Conservation (phyloP, 2,888 invertebrate species). For the Anodontia alba region DNA sequence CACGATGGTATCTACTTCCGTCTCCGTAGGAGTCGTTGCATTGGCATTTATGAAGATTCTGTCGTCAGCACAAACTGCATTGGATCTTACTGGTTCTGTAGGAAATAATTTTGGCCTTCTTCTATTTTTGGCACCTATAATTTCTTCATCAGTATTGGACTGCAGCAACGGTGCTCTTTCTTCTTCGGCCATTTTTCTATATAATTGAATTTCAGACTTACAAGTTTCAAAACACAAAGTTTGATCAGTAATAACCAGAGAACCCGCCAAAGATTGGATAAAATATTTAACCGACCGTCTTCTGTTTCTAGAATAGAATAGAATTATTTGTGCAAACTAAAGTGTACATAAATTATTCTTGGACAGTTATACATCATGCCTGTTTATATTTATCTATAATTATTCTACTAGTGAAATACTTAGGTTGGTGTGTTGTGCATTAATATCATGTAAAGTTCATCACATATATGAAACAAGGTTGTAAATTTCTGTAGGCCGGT, state of each 20-base stretch:
- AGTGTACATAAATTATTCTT: too few relatives aligned
- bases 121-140: conserved; percentile 60
- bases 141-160: conserved; percentile 61
- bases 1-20: conserved; percentile 79
- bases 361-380: too few relatives aligned
- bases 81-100: conserved; percentile 55
- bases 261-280: background rate
- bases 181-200: conserved; percentile 70
- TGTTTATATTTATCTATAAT: too few relatives aligned
- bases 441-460: too few relatives aligned
- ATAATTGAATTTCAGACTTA: background rate
- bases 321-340: too few relatives aligned
- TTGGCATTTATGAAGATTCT: conserved; percentile 73
- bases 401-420: too few relatives aligned
- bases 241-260: background rate
- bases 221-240: background rate
- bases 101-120: conserved; percentile 59
- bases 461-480: too few relatives aligned
- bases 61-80: conserved; percentile 63
- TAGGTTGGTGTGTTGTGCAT: too few relatives aligned
- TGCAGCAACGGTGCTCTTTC: conserved; percentile 74
- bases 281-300: too few relatives aligned
- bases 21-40: conserved; percentile 65
- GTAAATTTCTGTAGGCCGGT: too few relatives aligned
- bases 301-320: too few relatives aligned